Evolutionary conservation across 2,113 vertebrate genomes (phyloP), one percentile per base, ranked within the genome.

Genomic region (Speoplatyrhinus poulsoni): DNA sequence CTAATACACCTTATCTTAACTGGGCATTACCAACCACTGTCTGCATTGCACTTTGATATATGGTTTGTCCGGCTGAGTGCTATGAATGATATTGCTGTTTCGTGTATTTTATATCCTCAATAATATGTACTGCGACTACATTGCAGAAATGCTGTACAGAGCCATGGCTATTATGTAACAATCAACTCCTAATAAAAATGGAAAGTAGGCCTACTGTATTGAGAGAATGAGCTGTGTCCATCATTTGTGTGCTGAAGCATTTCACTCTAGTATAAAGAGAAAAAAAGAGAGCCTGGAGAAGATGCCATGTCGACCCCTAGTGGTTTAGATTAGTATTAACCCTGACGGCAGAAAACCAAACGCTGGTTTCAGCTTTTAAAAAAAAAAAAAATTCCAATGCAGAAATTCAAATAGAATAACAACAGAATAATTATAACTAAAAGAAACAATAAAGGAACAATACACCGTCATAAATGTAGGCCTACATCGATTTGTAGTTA

Each of bases 1-100:
- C 87, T 59, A 73, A 66, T 80, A 58, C 82, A 0, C 82, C 84
- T 83, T 83, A 86, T 92, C 89, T 91, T 87, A 85, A 91, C 92
- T 73, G 94, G 95, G 95, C 95, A 95, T 94, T 96, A 96, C 91
- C 92, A 77, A 89, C 93, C 90, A 92, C 89, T 91, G 74, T 91
- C 81, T 88, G 87, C 89, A 91, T 92, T 77, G 85, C 81, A 92
- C 91, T 92, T 92, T 89, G 86, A 90, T 87, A 79, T 12, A 88
- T 85, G 76, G 77, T 79, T 76, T 85, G 80, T 90, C 87, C 86
- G 85, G 86, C 87, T 89, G 88, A 89, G 87, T 86, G 82, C 88
- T 82, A 82, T 78, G 83, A 90, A 83, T 82, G 85, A 88, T 82
- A 79, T 86, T 89, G 85, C 89, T 90, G 63, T 67, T 89, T 88